Evolutionary conservation across 2,888 invertebrate genomes (phyloP), one percentile per base, ranked within the genome.

Genomic region (Suillia variegata): DNA sequence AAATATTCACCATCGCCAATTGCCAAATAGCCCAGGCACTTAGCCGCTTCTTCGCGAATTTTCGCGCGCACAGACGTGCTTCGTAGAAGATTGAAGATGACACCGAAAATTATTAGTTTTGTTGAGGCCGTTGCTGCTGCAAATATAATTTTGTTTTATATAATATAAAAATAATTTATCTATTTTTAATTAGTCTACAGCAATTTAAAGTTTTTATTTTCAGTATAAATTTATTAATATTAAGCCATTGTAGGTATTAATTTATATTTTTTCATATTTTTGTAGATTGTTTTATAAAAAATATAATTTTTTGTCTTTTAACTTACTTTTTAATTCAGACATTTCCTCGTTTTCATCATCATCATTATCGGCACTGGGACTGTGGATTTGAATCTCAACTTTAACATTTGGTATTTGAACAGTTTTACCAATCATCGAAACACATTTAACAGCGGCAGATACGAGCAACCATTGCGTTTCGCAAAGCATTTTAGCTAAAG

Each of bases 1-100:
- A 90, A 89, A 21, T 89, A 87, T 69, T 92, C 87, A 56, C 86
- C 83, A 78, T 95, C 94, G 0, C 95, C 95, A 54, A 94, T 88
- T 71, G 94, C 94, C 67, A 96, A 79, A 68, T 90, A 84, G 0
- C 95, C 95, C 34, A 93, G 81, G 56, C 93, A 88, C 67, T 86
- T 86, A 4, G 92, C 88, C 26, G 93, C 89, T 70, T 88, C 88
- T 77, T 94, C 94, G 64, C 89, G 85, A 47, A 91, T 87, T 81
- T 91, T 92, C 0, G 89, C 86, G 15, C 88, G 86, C 8, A 87
- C 80, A 71, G 91, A 91, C 0, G 85, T 83, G 73, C 89, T 90
- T n/a, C 87, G 88, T 58, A 93, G 85, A 26, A 92, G 85, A 52
- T 86, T 87, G 66, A 92, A 86, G 48, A 96, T 83, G 15, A 86